Conservation (phyloP, 2,797 vertebrate species). For the Enteromius viviparus region DNA sequence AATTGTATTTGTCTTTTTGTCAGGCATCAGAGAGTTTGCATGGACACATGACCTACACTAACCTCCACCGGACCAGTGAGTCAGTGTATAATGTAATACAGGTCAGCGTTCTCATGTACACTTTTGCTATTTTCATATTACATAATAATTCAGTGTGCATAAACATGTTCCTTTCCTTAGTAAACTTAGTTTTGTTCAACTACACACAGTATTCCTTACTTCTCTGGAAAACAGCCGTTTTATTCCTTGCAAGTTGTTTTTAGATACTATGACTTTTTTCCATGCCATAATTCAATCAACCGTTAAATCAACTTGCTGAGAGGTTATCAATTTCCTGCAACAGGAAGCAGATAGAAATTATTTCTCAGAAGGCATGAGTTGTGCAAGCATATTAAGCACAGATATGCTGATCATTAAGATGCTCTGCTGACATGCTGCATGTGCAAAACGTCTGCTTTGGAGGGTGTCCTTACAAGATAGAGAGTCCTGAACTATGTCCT, state of each 20-base stretch:
- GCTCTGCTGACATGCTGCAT: background rate
- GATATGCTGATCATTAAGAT: background rate
- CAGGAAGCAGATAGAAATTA: background rate
- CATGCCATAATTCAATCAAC: constrained; percentile 3
- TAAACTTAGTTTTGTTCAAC: background rate
- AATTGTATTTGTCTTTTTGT: background rate
- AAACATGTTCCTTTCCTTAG: background rate
- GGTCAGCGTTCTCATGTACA: background rate
- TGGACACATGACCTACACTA: background rate
- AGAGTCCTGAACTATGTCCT: background rate
- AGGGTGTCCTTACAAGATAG: background rate
- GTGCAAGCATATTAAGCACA: constrained; percentile 6
- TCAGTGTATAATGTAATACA: constrained; percentile 18
- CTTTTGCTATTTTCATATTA: background rate
- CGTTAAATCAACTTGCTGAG: background rate
- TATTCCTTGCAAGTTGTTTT: background rate
- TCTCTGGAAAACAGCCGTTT: background rate
- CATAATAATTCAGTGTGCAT: background rate
- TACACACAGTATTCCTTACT: background rate
- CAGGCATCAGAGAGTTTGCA: background rate
- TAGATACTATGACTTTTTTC: background rate
- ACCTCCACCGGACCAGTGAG: constrained; percentile 13
- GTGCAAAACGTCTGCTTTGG: background rate
- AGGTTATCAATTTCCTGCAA: constrained; percentile 7
- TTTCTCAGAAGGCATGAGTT: constrained; percentile 24